Conservation (phyloP, 1,140 invertebrate species). For the Eumaeus atala region DNA sequence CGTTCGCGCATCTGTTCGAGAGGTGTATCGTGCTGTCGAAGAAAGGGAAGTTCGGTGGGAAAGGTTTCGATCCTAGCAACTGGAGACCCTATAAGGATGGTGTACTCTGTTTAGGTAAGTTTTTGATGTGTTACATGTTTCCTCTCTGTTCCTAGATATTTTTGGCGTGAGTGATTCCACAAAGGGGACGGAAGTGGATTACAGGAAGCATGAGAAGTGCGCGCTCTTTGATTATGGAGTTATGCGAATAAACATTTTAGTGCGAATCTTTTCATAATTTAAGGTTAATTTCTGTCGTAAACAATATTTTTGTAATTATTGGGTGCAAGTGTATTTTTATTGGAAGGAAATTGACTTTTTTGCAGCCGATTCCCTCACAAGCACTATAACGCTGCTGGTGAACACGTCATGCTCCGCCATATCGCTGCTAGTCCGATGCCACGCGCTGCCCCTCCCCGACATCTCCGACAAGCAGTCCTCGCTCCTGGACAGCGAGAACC, state of each 20-base stretch:
- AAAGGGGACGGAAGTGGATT: no score
- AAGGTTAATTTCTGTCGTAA: no score
- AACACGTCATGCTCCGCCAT: slow-evolving; percentile 79
- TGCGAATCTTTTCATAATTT: no score
- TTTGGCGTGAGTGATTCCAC: no score
- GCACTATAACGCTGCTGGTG: slow-evolving; percentile 75
- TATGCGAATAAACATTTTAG: no score
- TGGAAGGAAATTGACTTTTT: slow-evolving; percentile 17
- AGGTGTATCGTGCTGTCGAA: slow-evolving; percentile 75
- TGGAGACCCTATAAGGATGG: slow-evolving; percentile 75
- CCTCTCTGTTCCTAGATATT: no score
- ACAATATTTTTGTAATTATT: no score
- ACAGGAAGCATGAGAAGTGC: no score
- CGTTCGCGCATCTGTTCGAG: slow-evolving; percentile 81
- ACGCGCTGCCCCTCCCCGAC: slow-evolving; percentile 76
- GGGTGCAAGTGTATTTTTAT: no score
- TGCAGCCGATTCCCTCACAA: slow-evolving; percentile 77
- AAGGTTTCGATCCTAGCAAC: slow-evolving; percentile 55
- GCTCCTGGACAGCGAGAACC: slow-evolving; percentile 40
- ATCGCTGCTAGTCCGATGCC: slow-evolving; percentile 80
- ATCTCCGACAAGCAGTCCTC: slow-evolving; percentile 58
- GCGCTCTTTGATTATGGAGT: no score
- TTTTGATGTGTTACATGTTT: not conserved
- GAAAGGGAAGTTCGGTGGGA: slow-evolving; percentile 55
- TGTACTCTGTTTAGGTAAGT: slow-evolving; percentile 76